These are phyloP conservation scores for Dryobota labecula DNA, from an alignment of 2,888 invertebrate species.

Conservation along the genomic window DNA sequence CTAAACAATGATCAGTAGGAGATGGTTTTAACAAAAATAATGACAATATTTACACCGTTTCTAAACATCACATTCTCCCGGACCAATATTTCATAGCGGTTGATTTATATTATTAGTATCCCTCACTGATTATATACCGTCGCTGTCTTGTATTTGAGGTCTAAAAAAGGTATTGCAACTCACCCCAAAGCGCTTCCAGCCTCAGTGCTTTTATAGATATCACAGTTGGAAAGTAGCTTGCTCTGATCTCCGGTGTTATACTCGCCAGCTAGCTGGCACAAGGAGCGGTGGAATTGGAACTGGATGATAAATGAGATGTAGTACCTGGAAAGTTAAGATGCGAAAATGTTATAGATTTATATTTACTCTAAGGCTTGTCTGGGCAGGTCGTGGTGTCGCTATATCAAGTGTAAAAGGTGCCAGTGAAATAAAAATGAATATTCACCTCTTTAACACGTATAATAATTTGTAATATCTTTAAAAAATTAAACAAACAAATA, in stretches of 20 bases:
- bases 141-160: background rate
- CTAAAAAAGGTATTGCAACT: constrained; percentile 23
- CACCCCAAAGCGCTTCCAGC: constrained; percentile 93
- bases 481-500: too few relatives aligned
- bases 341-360: background rate
- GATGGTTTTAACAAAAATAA: too few relatives aligned
- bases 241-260: constrained; percentile 91
- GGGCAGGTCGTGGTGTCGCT: background rate
- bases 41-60: too few relatives aligned
- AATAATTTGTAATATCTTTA: too few relatives aligned
- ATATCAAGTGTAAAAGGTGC: too few relatives aligned
- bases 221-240: constrained; percentile 93
- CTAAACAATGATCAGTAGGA: background rate
- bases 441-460: too few relatives aligned
- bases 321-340: constrained; percentile 85
- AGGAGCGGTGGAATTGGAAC: constrained; percentile 95
- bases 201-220: constrained; percentile 93
- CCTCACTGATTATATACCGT: background rate
- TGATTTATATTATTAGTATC: background rate
- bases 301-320: constrained; percentile 95
- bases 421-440: too few relatives aligned
- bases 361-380: background rate
- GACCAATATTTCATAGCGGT: background rate
- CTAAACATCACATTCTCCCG: background rate
- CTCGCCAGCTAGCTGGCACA: constrained; percentile 93